Percentiles rank a stretch among this genome's conserved stretches.
Conservation (phyloP, 2,797 vertebrate species). For the Balearica regulorum region DNA sequence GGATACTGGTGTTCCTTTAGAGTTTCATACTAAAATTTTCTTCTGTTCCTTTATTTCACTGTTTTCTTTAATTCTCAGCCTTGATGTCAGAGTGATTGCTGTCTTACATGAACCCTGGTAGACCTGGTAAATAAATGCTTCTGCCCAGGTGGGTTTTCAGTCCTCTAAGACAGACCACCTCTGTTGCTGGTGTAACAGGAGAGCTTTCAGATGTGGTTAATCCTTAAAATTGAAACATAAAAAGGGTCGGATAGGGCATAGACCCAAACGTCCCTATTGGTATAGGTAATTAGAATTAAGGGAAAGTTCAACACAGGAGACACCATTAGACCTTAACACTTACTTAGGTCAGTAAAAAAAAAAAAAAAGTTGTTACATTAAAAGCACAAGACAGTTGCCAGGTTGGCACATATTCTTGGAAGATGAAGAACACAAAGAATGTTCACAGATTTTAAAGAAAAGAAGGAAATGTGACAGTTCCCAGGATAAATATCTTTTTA, state of each 20-base stretch:
- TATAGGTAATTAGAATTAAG: neutral
- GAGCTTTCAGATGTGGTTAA: neutral
- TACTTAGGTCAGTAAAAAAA: neutral
- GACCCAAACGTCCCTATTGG: neutral
- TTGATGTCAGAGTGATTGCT: neutral
- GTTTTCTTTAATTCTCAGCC: neutral
- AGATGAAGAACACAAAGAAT: neutral
- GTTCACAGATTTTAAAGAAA: neutral
- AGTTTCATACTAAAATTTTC: neutral
- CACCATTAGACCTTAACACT: neutral
- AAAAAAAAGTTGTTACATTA: neutral
- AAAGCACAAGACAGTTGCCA: neutral
- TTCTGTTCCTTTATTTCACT: neutral
- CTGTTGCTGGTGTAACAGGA: neutral
- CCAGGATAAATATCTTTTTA: neutral
- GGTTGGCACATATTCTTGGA: neutral
- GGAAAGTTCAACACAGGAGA: neutral
- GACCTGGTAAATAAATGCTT: neutral
- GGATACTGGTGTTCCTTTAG: neutral
- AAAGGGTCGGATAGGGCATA: neutral
- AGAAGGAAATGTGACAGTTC: neutral
- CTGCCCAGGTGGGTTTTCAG: neutral
- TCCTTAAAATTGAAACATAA: neutral
- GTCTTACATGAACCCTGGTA: neutral
- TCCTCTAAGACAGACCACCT: neutral